Base-by-base conservation (phyloP, 1,140 invertebrate species). In the Asbolus verrucosus region DNA sequence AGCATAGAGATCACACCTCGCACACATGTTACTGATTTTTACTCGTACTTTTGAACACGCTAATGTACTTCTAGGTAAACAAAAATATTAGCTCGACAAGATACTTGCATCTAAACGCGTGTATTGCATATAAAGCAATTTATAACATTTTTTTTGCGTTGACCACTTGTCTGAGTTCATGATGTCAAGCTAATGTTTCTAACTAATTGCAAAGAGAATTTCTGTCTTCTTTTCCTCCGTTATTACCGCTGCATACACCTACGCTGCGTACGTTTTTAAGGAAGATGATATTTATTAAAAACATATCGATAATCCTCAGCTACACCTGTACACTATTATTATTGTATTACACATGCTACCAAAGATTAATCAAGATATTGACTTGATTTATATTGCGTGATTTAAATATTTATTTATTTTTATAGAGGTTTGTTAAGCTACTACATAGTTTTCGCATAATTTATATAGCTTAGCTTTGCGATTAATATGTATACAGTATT, bases 1-100 rank as follows among this genome's bases (percentile, higher is more conserved):
- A 71, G 75, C 75, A 75, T 61, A 71, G 68, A 72, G 67, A 76
- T 76, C 75, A 73, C 75, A 76, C 75, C 73, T 74, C 36, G 43
- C 75, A 76, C 74, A 73, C 71, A 74, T 73, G 73, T 75, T 73
- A 13, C 46, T n/a, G 18, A 72, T 76, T 76, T 76, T 76, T 76
- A 73, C 66, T n/a, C 69, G 54, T 14, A 62, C 43, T 14, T 46
- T 36, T 16, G 61, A 76, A 76, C 75, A 76, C 69, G 75, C 59
- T 76, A 76, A 76, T 75, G 75, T 76, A 76, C 75, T 76, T 73
- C 67, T 71, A 65, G 41, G 41, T 63, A 30, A 41, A 71, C 31
- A 76, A 76, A 76, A 76, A 76, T 76, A 72, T 65, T 50, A 38
- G 19, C 65, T 33, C 30, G 46, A 70, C 67, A 65, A 74, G 75